Evolutionary conservation across 2,888 invertebrate genomes (phyloP), one percentile per base, ranked within the genome.

Genomic region (Drosophila helvetica): DNA sequence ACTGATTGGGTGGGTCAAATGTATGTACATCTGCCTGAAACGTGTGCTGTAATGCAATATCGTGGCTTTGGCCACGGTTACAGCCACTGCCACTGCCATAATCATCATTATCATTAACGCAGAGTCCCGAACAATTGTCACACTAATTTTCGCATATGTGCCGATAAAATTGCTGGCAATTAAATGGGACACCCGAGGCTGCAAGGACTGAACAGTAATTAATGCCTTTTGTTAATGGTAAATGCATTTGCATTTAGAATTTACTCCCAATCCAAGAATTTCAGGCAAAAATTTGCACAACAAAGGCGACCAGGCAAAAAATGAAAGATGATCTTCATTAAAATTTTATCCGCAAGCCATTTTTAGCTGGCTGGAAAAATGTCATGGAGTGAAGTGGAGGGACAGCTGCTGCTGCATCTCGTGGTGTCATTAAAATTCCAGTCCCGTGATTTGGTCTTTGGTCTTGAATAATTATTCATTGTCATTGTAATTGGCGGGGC

Each of bases 401-500:
- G 68, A 43, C 75, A 75, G 81, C 88, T 88, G 79, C 86, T 33
- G 30, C 38, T 38, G 38, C 38, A 38, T 38, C 38, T 15, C n/a
- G 15, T 38, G 38, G 38, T 38, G 38, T n/a, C 78, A 80, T 86
- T 86, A 80, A 74, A 80, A 83, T 83, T 79, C 70, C 65, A 67
- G 60, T 66, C 51, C 61, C n/a, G 61, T 69, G 69, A 68, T 68
- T 68, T 57, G 70, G 68, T 82, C 80, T 88, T 75, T 83, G 83
- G 69, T 60, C 77, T 72, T 75, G 76, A 86, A 83, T 86, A 79
- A 86, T 89, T 89, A 86, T 83, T 85, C 86, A 85, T 80, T 88
- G 86, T 88, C 83, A 83, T 88, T 90, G 75, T 89, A 88, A 88
- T 89, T 86, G 86, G 77, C 79, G 85, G 78, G 79, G 48, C 85